phyloP scores from a whole-genome alignment of 2,113 vertebrate genomes.

The Anoplopoma fimbria region DNA sequence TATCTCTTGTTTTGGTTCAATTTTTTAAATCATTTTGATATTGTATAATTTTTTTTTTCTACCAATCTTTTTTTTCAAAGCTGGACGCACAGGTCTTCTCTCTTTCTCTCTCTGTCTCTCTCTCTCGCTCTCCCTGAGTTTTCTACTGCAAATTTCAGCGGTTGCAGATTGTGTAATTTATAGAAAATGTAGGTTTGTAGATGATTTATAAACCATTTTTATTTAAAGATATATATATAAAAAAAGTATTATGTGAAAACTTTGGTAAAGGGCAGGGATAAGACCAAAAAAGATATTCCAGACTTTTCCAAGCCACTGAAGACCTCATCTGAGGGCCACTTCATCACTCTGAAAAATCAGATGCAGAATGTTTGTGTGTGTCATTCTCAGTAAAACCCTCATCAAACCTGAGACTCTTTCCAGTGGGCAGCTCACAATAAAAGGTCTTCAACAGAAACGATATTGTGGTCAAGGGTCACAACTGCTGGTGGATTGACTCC shows the following conservation, averaged over 20 bases:
- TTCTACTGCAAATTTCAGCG: conserved; percentile 67
- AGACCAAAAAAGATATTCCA: conserved; percentile 42
- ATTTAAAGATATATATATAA: conserved; percentile 61
- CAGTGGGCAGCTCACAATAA: conserved; percentile 3
- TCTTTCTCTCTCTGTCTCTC: conserved; percentile 15
- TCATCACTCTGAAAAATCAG: background rate
- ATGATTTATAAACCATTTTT: conserved; percentile 74
- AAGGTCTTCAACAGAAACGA: background rate
- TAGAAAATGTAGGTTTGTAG: conserved; percentile 72
- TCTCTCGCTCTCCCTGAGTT: conserved; percentile 58
- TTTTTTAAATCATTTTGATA: conserved; percentile 61
- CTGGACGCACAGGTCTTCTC: conserved; percentile 56
- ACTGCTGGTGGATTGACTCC: conserved; percentile 28
- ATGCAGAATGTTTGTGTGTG: background rate
- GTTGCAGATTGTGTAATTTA: conserved; percentile 67
- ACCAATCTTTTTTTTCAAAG: conserved; percentile 67
- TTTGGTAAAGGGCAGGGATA: conserved; percentile 41
- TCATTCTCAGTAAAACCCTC: background rate
- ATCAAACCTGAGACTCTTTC: background rate
- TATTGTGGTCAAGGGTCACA: background rate
- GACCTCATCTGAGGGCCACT: background rate
- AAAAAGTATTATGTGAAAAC: conserved; percentile 42
- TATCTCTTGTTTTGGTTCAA: conserved; percentile 37
- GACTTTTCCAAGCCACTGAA: conserved; percentile 29
- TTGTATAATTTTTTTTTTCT: conserved; percentile 71